Evolutionary conservation across 1,140 invertebrate species (phyloP), one percentile per base, ranked within the genome.

Genomic region (Gryllus bimaculatus): DNA sequence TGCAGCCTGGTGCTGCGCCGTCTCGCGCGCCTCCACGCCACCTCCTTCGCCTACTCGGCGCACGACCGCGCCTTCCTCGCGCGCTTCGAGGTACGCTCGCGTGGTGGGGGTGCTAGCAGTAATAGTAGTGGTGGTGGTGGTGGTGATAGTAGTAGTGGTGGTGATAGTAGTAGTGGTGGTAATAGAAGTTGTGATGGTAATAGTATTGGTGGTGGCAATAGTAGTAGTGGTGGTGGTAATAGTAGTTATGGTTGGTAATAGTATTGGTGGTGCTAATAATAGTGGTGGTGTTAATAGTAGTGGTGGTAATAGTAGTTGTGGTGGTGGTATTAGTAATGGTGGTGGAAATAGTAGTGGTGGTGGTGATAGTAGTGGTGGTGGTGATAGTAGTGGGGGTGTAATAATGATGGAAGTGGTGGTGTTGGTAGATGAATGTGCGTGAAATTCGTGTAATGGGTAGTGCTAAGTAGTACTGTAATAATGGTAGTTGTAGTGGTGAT

Each of bases 1-100:
- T 78, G 78, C 47, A 21, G 78, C 21, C 12, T 81, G 15, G 78
- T 73, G 8, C 20, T 82, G 2, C 20, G 47, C 12, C 21, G 47
- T 3, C 66, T 82, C 3, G 82, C 82, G n/a, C 48, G 74, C 12
- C 74, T 82, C n/a, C 82, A 82, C 66, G 81, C 81, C 20, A 13
- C 76, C 8, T 82, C 81, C 8, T 47, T 80, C 8, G 79, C 48
- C 12, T 48, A 80, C 8, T 18, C 76, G 3, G 48, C 80, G 18
- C 47, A 48, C 3, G 78, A 78, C 15, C 78, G 75, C 8, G 8
- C 18, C 48, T 21, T 48, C 20, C 74, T 78, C 8, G 79, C 78
- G 21, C n/a, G 12, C 39, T 78, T 48, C 66, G 6, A 20, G n/a
- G 77, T 79, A 26, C 7, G 2, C 7, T 0, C 48, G 39, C 13